Conservation (phyloP, 2,797 vertebrate genomes). For the Epinephelus awoara region DNA sequence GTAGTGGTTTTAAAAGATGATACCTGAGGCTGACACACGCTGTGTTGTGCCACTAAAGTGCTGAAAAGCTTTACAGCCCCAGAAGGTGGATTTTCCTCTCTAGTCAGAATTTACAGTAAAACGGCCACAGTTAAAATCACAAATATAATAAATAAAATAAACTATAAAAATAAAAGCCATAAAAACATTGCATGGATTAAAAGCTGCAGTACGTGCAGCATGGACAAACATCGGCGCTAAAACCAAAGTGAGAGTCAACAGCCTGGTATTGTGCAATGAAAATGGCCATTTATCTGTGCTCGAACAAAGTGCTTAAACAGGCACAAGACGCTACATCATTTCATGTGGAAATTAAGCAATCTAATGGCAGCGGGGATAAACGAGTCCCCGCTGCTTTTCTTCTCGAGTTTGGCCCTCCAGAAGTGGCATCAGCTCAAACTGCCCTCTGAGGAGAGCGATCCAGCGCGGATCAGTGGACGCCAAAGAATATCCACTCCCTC, state of each 20-base stretch:
- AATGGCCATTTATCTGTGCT: slow-evolving; percentile 23
- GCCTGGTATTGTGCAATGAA: slow-evolving; percentile 28
- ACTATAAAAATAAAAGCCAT: slow-evolving; percentile 5
- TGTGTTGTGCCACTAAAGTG: slow-evolving; percentile 26
- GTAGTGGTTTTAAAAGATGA: slow-evolving; percentile 41
- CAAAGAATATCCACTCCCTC: slow-evolving; percentile 46
- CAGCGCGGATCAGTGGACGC: slow-evolving; percentile 4
- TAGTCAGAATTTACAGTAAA: slow-evolving; percentile 20
- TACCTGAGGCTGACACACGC: slow-evolving; percentile 29
- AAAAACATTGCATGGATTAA: slow-evolving; percentile 7
- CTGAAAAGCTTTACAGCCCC: slow-evolving; percentile 40
- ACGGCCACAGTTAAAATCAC: slow-evolving; percentile 1
- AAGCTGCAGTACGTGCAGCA: slow-evolving; percentile 10
- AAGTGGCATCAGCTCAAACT: slow-evolving; percentile 64
- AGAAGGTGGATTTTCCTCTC: slow-evolving; percentile 7
- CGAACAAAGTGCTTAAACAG: slow-evolving; percentile 49
- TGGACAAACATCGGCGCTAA: neutral
- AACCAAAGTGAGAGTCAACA: neutral
- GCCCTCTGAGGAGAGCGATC: slow-evolving; percentile 41
- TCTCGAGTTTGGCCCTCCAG: slow-evolving; percentile 32
- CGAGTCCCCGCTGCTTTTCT: slow-evolving; percentile 36
- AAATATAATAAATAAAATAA: slow-evolving; percentile 5
- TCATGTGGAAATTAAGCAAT: slow-evolving; percentile 57
- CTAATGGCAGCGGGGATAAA: slow-evolving; percentile 41
- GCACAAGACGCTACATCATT: slow-evolving; percentile 39